These are phyloP conservation scores for Olivierus martensii DNA, from an alignment of 1,140 invertebrate genomes.

Conservation along the genomic window DNA sequence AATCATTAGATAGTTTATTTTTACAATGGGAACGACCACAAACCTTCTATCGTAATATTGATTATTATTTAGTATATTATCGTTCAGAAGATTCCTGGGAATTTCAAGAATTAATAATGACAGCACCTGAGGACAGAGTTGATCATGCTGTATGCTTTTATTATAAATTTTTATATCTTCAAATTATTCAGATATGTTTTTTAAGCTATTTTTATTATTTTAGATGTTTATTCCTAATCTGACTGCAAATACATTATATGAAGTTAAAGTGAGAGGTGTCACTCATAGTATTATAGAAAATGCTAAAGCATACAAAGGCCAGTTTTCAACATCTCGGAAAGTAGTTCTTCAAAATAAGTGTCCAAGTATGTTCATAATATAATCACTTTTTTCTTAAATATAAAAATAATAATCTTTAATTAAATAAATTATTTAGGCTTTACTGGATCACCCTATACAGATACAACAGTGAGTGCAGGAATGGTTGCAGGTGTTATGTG, in stretches of 20 bases:
- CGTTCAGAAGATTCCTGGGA: slow-evolving; percentile 38
- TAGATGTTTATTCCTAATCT: slow-evolving; percentile 57
- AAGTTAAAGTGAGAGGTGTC: slow-evolving; percentile 53
- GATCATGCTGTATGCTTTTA: slow-evolving; percentile 9
- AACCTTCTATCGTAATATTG: slow-evolving; percentile 48
- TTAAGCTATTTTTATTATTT: slow-evolving; percentile 1
- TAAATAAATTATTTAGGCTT: slow-evolving; percentile 4
- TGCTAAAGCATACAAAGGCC: slow-evolving; percentile 44
- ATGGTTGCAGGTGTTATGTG: slow-evolving; percentile 57
- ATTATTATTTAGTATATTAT: slow-evolving; percentile 63
- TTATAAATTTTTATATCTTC: no score
- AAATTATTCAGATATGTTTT: neutral
- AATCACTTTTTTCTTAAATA: slow-evolving; percentile 2
- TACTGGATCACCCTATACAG: slow-evolving; percentile 16
- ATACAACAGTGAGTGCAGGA: slow-evolving; percentile 41
- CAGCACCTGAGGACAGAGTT: slow-evolving; percentile 27
- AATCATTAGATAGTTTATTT: slow-evolving; percentile 52
- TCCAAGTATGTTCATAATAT: slow-evolving; percentile 20
- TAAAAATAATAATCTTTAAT: neutral
- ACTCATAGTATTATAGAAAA: slow-evolving; percentile 49
- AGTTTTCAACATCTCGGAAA: slow-evolving; percentile 44
- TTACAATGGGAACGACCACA: slow-evolving; percentile 64
- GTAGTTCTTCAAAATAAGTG: slow-evolving; percentile 51
- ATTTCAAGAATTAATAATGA: slow-evolving; percentile 46
- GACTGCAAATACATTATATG: slow-evolving; percentile 55